A percentile compares a stretch with the other conserved stretches of the same genome.
Conservation (phyloP, 2,888 invertebrate genomes). For the Labia minor region DNA sequence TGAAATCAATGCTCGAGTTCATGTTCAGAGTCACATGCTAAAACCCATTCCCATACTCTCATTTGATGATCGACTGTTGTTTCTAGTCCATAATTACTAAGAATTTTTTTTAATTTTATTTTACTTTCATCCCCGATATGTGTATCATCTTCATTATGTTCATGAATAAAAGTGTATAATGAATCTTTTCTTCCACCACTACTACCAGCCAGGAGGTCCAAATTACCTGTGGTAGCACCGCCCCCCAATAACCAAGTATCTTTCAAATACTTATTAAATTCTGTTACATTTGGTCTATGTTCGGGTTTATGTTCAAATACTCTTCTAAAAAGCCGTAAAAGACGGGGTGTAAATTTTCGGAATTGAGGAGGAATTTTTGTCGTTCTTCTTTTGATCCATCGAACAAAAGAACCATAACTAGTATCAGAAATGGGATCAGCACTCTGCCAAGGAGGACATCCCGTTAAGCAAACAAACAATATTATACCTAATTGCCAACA, state of each 20-base stretch:
- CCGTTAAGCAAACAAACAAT: conserved; percentile 55
- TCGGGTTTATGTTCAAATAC: conserved; percentile 57
- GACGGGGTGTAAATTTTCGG: conserved; percentile 53
- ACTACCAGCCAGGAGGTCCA: conserved; percentile 27
- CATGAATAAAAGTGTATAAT: conserved; percentile 40
- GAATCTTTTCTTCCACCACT: conserved; percentile 37
- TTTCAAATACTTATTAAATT: conserved; percentile 48
- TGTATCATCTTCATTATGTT: conserved; percentile 39
- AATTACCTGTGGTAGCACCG: conserved; percentile 29
- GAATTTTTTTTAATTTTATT: conserved; percentile 41
- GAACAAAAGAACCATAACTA: conserved; percentile 52
- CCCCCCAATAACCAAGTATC: conserved; percentile 43
- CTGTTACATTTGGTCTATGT: conserved; percentile 49
- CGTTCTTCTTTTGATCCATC: conserved; percentile 52
- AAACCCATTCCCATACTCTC: conserved; percentile 57
- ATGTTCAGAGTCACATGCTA: conserved; percentile 41
- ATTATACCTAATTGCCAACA: conserved; percentile 69
- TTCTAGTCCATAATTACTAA: conserved; percentile 51
- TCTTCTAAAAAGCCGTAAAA: conserved; percentile 58
- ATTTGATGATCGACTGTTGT: conserved; percentile 51
- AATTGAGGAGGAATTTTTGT: conserved; percentile 49
- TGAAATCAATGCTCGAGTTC: neutral
- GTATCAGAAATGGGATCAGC: conserved; percentile 63
- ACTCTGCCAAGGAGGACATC: conserved; percentile 53
- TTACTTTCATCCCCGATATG: conserved; percentile 45